Base-by-base conservation (phyloP, 1,140 invertebrate species). In the Pogonomyrmex barbatus region DNA sequence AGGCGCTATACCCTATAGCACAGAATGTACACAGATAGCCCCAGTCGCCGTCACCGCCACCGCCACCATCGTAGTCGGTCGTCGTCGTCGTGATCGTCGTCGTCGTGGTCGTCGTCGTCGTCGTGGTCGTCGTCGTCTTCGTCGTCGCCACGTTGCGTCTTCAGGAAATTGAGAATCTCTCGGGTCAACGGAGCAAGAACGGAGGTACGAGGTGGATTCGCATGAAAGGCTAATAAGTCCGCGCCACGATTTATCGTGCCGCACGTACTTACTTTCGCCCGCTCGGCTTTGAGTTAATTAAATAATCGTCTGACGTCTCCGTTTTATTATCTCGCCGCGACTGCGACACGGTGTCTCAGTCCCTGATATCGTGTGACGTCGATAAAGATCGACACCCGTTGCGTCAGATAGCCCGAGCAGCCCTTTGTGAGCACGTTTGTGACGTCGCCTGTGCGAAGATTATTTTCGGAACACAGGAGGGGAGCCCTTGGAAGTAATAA, bases 161-260 rank as follows among this genome's bases (percentile, higher is more conserved):
- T 89, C 58, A 88, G 87, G 82, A 88, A 89, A 89, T 89, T 89
- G 88, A 89, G 87, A 86, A 89, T 88, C 70, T 89, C 88, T 79
- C 76, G 88, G 87, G 82, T 86, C 87, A 86, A 56, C 87, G 87
- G 87, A 88, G 82, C 88, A 88, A 75, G 68, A 89, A 88, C 68
- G 58, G 50, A 52, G 63, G 65, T 33, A 60, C 54, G 68, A 86
- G 85, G 73, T 73, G 39, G 47, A 86, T 86, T 33, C 70, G 54
- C 84, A 89, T 88, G 82, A 89, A 89, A 89, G 56, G 70, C 87
- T 88, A 88, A 89, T 89, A 89, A 86, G 87, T 81, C 75, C 60
- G 36, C 42, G 60, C 47, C 75, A 73, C 75, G 75, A 89, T 86
- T 89, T 86, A 89, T 83, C 81, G 87, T 76, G 39, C 70, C 54